Conservation (phyloP, 2,888 invertebrate genomes). For the Lithodes maja region DNA sequence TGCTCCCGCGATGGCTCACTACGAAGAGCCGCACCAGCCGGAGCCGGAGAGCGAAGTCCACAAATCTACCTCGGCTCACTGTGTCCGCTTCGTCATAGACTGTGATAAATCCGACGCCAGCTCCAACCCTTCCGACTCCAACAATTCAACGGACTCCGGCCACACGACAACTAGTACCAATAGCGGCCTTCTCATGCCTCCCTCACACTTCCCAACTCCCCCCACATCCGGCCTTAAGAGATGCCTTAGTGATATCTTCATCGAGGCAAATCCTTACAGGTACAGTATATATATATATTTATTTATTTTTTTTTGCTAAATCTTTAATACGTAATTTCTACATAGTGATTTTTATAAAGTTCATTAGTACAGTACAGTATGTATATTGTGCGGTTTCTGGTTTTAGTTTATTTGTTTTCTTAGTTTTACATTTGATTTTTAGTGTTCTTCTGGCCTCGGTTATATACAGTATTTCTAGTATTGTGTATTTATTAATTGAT, state of each 20-base stretch:
- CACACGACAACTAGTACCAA: slow-evolving; percentile 56
- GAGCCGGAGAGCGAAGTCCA: slow-evolving; percentile 28
- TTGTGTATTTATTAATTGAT: background rate
- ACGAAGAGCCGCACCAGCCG: slow-evolving; percentile 42
- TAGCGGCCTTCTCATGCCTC: slow-evolving; percentile 60
- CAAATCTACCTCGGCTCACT: slow-evolving; percentile 15
- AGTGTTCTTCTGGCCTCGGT: too few relatives aligned
- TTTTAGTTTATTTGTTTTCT: too few relatives aligned
- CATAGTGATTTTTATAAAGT: background rate
- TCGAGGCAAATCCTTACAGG: slow-evolving; percentile 70
- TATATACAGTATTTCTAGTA: background rate
- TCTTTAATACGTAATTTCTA: too few relatives aligned
- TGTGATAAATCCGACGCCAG: slow-evolving; percentile 51
- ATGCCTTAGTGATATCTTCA: slow-evolving; percentile 66
- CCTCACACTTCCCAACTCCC: slow-evolving; percentile 6
- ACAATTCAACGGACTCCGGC: slow-evolving; percentile 57
- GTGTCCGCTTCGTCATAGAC: slow-evolving; percentile 55
- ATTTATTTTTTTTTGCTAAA: background rate
- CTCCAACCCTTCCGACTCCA: slow-evolving; percentile 63
- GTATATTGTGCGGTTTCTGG: too few relatives aligned
- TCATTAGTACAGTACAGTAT: background rate
- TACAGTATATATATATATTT: slow-evolving; percentile 10
- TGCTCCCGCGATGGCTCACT: background rate
- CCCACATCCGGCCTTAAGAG: slow-evolving; percentile 51
- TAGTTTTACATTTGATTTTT: too few relatives aligned